Evolutionary conservation across 2,888 invertebrate species (phyloP).

Genomic region (Ischnura elegans): DNA sequence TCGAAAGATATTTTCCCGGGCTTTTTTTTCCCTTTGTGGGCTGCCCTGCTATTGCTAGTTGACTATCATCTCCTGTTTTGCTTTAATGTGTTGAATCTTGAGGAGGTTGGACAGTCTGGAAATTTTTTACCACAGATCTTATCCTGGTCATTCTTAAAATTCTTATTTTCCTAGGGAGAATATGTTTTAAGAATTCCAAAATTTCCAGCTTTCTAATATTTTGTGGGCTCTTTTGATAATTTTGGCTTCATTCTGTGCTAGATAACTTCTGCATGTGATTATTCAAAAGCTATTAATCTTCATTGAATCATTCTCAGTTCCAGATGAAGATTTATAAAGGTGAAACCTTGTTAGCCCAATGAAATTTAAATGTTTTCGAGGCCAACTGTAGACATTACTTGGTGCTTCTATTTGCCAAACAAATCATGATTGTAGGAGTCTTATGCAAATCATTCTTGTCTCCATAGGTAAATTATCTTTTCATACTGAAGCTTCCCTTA

Average conservation of each 20-base stretch:
- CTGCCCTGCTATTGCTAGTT: constrained; percentile 43
- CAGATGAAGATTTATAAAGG: constrained; percentile 16
- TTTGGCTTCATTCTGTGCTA: constrained; percentile 23
- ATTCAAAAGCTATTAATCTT: constrained; percentile 23
- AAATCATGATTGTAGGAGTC: neutral
- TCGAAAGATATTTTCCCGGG: constrained; percentile 28
- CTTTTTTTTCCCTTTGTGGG: constrained; percentile 19
- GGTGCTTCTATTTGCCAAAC: neutral
- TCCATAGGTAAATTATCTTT: neutral
- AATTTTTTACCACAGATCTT: constrained; percentile 5
- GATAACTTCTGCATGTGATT: neutral
- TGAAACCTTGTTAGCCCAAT: constrained; percentile 60
- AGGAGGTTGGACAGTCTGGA: constrained; percentile 23
- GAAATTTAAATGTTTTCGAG: neutral
- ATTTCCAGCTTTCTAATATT: constrained; percentile 11
- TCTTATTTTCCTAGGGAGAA: constrained; percentile 36
- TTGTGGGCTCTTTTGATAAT: constrained; percentile 26
- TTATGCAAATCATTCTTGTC: neutral
- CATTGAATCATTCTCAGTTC: neutral
- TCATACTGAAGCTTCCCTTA: neutral
- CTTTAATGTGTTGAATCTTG: neutral
- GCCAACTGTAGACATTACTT: neutral
- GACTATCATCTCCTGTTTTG: constrained; percentile 38
- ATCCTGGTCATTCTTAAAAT: constrained; percentile 13
- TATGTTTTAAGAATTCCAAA: constrained; percentile 30